A percentile compares a stretch with the other conserved stretches of the same genome.
Evolutionary conservation across 2,113 vertebrate species (phyloP).

Genomic region (Etia nguti): DNA sequence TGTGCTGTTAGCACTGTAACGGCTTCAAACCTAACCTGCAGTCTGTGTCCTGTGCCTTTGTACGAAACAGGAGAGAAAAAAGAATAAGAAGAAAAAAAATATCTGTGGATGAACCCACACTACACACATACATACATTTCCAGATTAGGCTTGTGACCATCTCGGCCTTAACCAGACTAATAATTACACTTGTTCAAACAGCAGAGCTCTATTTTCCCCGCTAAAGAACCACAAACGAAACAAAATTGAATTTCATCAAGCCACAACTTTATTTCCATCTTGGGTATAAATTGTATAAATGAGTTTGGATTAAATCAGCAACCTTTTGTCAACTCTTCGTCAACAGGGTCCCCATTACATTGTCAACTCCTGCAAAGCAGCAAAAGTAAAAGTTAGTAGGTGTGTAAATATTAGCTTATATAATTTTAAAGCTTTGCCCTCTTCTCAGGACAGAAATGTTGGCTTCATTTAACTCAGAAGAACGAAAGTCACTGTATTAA

Average conservation of each 20-base stretch:
- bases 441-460: constrained; percentile 64
- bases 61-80: neutral
- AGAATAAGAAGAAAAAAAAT: too few species aligned
- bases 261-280: constrained; percentile 90
- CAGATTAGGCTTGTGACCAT: neutral
- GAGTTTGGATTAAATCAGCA: constrained; percentile 77
- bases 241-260: constrained; percentile 79
- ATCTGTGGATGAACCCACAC: neutral
- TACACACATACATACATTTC: neutral
- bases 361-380: constrained; percentile 86
- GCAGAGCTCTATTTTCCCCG: neutral
- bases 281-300: constrained; percentile 99
- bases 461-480: constrained; percentile 69
- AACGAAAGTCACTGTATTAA: constrained; percentile 73
- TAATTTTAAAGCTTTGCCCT: neutral
- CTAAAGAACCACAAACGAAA: neutral
- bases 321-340: constrained; percentile 72
- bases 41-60: neutral
- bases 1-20: neutral
- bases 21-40: neutral
- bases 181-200: neutral
- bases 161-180: neutral
- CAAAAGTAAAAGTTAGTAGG: neutral
- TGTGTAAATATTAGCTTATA: neutral
- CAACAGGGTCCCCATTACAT: constrained; percentile 81